Evolutionary conservation across 2,113 vertebrate species (phyloP).

Genomic region (Dicaeum eximium): DNA sequence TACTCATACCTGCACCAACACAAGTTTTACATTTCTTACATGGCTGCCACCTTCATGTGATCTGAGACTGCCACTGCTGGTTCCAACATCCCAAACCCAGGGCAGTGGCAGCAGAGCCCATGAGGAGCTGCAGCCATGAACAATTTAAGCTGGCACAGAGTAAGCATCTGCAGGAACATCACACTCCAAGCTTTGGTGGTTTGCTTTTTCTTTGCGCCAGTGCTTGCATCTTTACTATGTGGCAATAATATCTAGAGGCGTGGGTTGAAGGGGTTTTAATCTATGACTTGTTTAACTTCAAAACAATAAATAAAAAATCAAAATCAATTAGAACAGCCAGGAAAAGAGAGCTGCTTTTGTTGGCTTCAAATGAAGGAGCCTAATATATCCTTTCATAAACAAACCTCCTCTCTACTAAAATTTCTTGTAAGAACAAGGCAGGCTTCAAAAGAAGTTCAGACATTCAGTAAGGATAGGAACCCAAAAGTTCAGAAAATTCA

Average conservation of each 20-base stretch:
- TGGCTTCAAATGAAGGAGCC: slow-evolving; percentile 51
- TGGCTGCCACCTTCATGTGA: background rate
- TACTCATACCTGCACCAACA: background rate
- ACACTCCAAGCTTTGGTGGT: background rate
- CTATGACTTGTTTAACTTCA: slow-evolving; percentile 44
- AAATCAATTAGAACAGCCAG: slow-evolving; percentile 39
- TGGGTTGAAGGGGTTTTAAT: background rate
- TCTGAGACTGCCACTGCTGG: background rate
- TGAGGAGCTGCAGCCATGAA: background rate
- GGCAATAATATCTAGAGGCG: slow-evolving; percentile 13
- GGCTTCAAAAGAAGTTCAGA: background rate
- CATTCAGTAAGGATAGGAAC: background rate
- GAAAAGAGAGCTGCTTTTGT: slow-evolving; percentile 24
- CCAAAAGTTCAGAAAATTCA: background rate
- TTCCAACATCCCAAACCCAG: background rate
- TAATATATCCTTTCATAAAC: slow-evolving; percentile 35
- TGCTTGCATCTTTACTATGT: background rate
- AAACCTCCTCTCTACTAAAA: background rate
- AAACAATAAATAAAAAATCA: slow-evolving; percentile 60
- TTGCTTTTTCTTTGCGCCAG: background rate
- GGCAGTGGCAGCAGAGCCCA: background rate
- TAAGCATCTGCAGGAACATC: background rate
- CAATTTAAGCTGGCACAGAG: background rate
- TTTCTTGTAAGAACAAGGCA: slow-evolving; percentile 38
- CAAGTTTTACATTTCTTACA: background rate